Evolutionary conservation across 2,888 invertebrate genomes (phyloP), one percentile per base, ranked within the genome.

Genomic region (Chaetogeoica ovagalla): DNA sequence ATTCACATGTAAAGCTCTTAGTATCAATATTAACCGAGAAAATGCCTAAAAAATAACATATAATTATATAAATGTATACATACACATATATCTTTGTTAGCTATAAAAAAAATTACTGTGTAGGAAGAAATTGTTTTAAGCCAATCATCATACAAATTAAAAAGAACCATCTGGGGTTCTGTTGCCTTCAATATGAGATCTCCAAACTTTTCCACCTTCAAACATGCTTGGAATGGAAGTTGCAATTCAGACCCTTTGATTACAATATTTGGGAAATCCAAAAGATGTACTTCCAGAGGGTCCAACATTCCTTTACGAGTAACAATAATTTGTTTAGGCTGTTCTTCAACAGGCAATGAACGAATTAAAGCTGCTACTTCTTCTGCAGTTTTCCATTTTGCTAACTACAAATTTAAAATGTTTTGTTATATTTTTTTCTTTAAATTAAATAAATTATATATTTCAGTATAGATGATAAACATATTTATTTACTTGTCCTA

Each of bases 301-400:
- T 99, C 99, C 90, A 99, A 93, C 99, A 99, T 99, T 86, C 99
- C 99, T 87, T 99, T 99, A 84, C 99, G 90, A 0, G 99, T 99
- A 81, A 99, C 99, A 86, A 99, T 99, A 87, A 99, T 99, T 88
- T 99, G 99, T 86, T 99, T 98, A 0, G 99, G 99, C 86, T 99
- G 99, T 88, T 99, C 99, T 88, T 99, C 99, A 7, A 99, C 98
- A 0, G 99, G 99, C 83, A 99, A 88, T 0, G 99, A 99, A 65
- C 99, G 92, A 90, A 99, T 99, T 85, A 99, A 88, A 55, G 99
- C 99, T 1, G 99, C 99, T 21, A 99, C 99, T 93, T 99, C 99
- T 89, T 99, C 99, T 73, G 99, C 99, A 0, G 99, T 99, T 88
- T 99, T 99, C 99, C 99, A 99, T 88, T 99, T 99, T 15, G 99